Evolutionary conservation across 2,113 vertebrate genomes (phyloP), one percentile per base, ranked within the genome.

Genomic region (Ammodytes marinus): DNA sequence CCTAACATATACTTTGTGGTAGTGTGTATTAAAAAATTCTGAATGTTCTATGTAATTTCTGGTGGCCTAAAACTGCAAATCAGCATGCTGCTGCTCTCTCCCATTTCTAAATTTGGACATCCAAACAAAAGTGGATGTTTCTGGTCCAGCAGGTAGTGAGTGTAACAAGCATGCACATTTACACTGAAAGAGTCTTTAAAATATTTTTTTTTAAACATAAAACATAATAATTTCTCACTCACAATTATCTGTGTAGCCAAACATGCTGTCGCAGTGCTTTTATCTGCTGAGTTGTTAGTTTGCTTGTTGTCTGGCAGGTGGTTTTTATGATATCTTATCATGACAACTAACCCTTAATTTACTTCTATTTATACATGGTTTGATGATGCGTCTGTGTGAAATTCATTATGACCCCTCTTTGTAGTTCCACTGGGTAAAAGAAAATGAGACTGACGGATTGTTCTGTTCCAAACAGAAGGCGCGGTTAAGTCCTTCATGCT

Each of bases 1-100:
- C 59, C 87, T 83, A 94, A 86, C 91, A 93, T 95, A 91, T 93
- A 94, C 92, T 95, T 95, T 93, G 94, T 94, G 94, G 94, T 87
- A 69, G 64, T 87, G 92, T 75, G 52, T 94, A 94, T 95, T 94
- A 94, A 94, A 94, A 94, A 94, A 93, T 87, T 86, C 89, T 70
- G 86, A 94, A 87, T 85, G 93, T 83, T 92, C 91, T 91, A 93
- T 95, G 91, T 94, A 92, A 95, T 95, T 95, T 94, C 84, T 92
- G 94, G 93, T 90, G 85, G 82, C 87, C 86, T 91, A 87, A 93
- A 94, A 94, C 89, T 93, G 93, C 92, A 94, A 93, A 95, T 93
- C 92, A 94, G 91, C 92, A 92, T 86, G 83, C 75, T 92, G 88
- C 88, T 82, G 85, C 85, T 85, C 89, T 83, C 80, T 89, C 84